Percentiles rank a stretch among this genome's conserved stretches.
These are phyloP conservation scores for Ganaspis brasiliensis DNA, from an alignment of 2,888 invertebrate genomes.

Conservation along the genomic window DNA sequence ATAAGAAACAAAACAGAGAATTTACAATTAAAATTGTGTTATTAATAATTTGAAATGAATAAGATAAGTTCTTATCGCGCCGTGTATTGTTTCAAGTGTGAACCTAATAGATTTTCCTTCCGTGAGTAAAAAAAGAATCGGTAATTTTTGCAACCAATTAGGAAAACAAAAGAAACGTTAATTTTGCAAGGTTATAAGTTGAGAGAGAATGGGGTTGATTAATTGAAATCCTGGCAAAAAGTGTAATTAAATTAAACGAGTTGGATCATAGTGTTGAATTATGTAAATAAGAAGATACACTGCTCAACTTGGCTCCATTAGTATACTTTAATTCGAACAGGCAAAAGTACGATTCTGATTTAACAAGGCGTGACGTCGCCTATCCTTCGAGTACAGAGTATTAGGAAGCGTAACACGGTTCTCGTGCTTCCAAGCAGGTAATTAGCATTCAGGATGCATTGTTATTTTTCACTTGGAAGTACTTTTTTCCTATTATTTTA, in stretches of 20 bases:
- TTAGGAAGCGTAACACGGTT: slow-evolving; percentile 52
- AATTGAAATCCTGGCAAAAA: slow-evolving; percentile 40
- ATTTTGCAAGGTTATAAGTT: neutral
- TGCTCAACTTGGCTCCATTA: slow-evolving; percentile 34
- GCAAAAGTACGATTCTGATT: slow-evolving; percentile 11
- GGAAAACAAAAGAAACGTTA: neutral
- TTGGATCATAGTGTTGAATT: slow-evolving; percentile 26
- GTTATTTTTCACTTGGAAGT: slow-evolving; percentile 72
- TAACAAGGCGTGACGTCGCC: slow-evolving; percentile 49
- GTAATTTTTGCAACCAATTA: slow-evolving; percentile 13
- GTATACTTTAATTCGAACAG: slow-evolving; percentile 7
- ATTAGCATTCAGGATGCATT: slow-evolving; percentile 74
- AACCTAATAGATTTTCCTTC: neutral
- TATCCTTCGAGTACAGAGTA: slow-evolving; percentile 57
- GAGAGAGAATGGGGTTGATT: slow-evolving; percentile 6
- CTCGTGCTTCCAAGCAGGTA: slow-evolving; percentile 65
- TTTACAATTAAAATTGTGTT: neutral
- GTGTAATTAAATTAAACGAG: slow-evolving; percentile 34
- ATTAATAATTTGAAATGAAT: neutral
- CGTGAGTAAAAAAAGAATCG: neutral
- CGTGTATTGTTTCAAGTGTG: neutral
- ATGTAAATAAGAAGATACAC: slow-evolving; percentile 22
- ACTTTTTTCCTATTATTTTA: slow-evolving; percentile 16
- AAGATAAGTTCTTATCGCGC: neutral
- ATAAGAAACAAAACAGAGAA: neutral